Percentiles rank a stretch among this genome's conserved stretches.
Evolutionary conservation across 2,888 invertebrate species (phyloP).

Genomic region (Drosophila monieri): DNA sequence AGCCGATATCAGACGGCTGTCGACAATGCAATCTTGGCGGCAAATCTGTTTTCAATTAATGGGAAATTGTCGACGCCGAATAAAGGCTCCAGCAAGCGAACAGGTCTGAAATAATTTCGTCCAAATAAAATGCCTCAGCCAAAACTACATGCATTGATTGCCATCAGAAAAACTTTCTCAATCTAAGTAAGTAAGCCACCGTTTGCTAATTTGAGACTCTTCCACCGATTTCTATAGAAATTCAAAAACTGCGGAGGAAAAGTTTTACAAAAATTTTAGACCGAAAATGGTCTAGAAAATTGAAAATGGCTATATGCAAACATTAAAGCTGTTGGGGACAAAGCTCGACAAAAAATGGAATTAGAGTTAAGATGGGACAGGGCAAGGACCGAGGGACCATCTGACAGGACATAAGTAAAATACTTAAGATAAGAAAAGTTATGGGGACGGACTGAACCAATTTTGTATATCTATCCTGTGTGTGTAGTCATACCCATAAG

Average conservation of each 20-base stretch:
- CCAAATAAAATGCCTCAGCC: not conserved
- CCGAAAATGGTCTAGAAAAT: constrained; percentile 19
- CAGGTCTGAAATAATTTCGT: not conserved
- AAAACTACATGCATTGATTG: not conserved
- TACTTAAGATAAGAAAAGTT: constrained; percentile 78
- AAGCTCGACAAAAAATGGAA: constrained; percentile 48
- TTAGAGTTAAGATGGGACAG: constrained; percentile 19
- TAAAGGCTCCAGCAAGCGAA: constrained; percentile 41
- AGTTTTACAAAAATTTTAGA: constrained; percentile 47
- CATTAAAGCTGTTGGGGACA: constrained; percentile 48
- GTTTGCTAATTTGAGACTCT: constrained; percentile 13
- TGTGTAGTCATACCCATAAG: constrained; percentile 56
- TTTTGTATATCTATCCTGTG: constrained; percentile 31
- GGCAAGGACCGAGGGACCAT: constrained; percentile 19
- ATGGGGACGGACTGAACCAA: constrained; percentile 36
- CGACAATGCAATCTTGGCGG: constrained; percentile 73
- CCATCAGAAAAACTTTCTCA: constrained; percentile 7
- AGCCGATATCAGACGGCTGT: constrained; percentile 72
- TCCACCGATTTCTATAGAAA: constrained; percentile 12
- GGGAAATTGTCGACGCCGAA: constrained; percentile 70
- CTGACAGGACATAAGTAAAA: constrained; percentile 69
- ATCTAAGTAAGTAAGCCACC: constrained; percentile 1
- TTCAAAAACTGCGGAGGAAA: constrained; percentile 38
- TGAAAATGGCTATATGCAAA: constrained; percentile 63
- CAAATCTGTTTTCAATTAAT: constrained; percentile 78